Evolutionary conservation across 2,113 vertebrate genomes (phyloP).

Genomic region (Astatoreochromis straeleni): DNA sequence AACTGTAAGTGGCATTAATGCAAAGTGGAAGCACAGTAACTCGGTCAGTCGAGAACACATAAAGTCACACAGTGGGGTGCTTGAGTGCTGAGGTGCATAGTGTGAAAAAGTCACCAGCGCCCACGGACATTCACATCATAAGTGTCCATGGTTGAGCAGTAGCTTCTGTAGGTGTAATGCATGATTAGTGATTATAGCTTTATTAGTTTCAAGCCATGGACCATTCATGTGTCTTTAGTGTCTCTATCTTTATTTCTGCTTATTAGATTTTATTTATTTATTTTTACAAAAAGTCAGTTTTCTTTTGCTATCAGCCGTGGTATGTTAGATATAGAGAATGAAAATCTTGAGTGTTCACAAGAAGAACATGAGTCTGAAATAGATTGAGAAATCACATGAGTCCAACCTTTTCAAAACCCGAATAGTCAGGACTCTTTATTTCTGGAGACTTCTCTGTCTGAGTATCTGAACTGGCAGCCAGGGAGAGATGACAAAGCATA

Average conservation of each 20-base stretch:
- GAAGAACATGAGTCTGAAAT: background rate
- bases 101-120: background rate
- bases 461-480: conserved; percentile 8
- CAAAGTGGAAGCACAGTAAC: background rate
- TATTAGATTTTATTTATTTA: fast-evolving
- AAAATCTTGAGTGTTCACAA: background rate
- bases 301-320: fast-evolving
- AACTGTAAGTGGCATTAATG: background rate
- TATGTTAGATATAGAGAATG: background rate
- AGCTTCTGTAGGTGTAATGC: background rate
- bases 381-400: background rate
- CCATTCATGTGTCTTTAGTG: background rate
- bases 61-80: background rate
- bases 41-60: background rate
- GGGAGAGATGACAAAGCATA: conserved; percentile 40
- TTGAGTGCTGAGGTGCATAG: background rate
- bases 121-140: background rate
- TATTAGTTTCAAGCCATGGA: background rate
- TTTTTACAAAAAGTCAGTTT: background rate
- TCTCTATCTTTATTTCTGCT: background rate
- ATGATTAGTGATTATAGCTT: background rate
- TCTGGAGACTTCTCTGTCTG: background rate
- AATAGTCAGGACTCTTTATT: background rate
- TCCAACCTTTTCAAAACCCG: background rate
- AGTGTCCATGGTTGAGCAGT: background rate